Percentiles rank a stretch among this genome's conserved stretches.
phyloP scores from a whole-genome alignment of 2,797 vertebrate genomes.

The Lagorchestes hirsutus region DNA sequence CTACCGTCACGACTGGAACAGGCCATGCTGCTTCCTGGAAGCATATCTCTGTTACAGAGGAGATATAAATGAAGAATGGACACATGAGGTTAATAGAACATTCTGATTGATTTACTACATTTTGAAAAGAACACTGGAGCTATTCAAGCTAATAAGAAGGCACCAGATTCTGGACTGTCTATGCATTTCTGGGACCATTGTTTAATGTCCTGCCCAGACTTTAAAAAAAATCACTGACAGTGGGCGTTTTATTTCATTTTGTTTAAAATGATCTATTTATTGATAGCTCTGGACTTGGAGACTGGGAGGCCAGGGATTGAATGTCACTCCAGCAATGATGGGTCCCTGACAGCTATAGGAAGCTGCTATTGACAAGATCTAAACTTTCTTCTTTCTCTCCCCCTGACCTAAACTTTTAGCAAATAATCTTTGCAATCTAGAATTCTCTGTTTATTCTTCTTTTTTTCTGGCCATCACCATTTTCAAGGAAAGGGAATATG shows the following conservation, averaged over 20 bases:
- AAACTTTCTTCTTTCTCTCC: background rate
- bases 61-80: conserved; percentile 64
- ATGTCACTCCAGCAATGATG: background rate
- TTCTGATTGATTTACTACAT: conserved; percentile 71
- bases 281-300: background rate
- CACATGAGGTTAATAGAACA: conserved; percentile 54
- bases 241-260: background rate
- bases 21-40: conserved; percentile 69
- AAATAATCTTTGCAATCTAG: background rate
- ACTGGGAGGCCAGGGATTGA: background rate
- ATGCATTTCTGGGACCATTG: conserved; percentile 36
- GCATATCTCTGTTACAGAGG: conserved; percentile 46
- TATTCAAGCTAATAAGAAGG: conserved; percentile 45
- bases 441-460: conserved; percentile 29
- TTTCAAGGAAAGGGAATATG: conserved; percentile 57
- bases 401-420: background rate
- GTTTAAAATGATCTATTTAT: background rate
- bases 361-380: background rate
- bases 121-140: conserved; percentile 55
- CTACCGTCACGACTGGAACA: conserved; percentile 45
- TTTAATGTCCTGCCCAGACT: conserved; percentile 23
- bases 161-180: conserved; percentile 19
- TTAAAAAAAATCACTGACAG: background rate
- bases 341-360: background rate
- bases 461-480: conserved; percentile 30